phyloP scores from a whole-genome alignment of 2,888 invertebrate genomes.

The Ectemnius continuus region DNA sequence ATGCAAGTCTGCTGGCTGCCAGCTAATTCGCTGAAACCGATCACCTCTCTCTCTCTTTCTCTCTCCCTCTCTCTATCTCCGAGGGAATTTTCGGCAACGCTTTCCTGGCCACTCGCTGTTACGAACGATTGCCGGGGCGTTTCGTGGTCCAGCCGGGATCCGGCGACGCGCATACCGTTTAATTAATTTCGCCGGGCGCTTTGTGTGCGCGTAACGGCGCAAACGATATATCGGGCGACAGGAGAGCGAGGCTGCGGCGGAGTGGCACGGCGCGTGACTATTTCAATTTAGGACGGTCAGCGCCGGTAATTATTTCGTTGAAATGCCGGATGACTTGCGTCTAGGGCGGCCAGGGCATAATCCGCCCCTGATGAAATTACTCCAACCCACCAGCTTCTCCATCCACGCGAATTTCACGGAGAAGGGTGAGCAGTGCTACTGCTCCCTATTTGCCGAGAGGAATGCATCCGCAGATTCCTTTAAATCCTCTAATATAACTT shows the following conservation, averaged over 20 bases:
- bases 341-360: background rate
- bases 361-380: conserved; percentile 13
- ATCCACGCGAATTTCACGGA: too few species aligned
- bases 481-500: too few species aligned
- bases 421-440: too few species aligned
- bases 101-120: background rate
- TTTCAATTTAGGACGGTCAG: conserved; percentile 48
- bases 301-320: conserved; percentile 46
- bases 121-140: background rate
- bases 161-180: conserved; percentile 18
- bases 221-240: conserved; percentile 19
- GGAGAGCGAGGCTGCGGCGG: too few species aligned
- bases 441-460: too few species aligned
- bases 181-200: conserved; percentile 43
- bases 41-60: background rate
- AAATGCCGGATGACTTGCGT: background rate
- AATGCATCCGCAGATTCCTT: too few species aligned
- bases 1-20: conserved; percentile 22
- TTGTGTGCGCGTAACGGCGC: conserved; percentile 30
- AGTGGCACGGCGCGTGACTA: conserved; percentile 21
- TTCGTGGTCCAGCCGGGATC: background rate
- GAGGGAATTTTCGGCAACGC: background rate
- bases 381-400: background rate
- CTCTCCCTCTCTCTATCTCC: too few species aligned
- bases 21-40: conserved; percentile 33